phyloP scores from a whole-genome alignment of 2,113 vertebrate species.

The Pelecanoides urinatrix region DNA sequence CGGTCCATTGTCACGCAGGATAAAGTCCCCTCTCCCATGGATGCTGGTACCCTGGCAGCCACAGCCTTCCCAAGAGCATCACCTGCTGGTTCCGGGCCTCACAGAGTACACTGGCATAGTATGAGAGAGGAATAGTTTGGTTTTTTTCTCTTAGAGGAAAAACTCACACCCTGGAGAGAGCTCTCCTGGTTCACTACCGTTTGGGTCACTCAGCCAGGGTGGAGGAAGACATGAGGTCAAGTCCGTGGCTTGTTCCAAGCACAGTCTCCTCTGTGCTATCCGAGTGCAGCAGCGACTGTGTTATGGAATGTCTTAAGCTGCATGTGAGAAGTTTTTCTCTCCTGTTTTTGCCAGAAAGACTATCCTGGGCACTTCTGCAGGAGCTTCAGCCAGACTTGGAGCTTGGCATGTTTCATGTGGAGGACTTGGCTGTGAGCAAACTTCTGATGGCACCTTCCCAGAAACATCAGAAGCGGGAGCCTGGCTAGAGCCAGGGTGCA shows the following conservation, averaged over 20 bases:
- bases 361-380: not conserved
- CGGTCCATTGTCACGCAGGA: not conserved
- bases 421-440: not conserved
- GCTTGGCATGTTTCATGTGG: accelerated
- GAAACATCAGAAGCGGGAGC: not conserved
- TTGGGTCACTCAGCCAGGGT: not conserved
- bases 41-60: not conserved
- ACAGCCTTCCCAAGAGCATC: not conserved
- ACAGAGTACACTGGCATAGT: not conserved
- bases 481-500: not conserved
- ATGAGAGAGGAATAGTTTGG: not conserved
- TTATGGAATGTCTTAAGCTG: not conserved
- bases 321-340: not conserved
- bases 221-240: not conserved
- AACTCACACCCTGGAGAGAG: not conserved
- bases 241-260: not conserved
- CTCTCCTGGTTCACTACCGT: not conserved
- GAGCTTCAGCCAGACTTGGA: not conserved
- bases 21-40: not conserved
- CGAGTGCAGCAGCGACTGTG: not conserved
- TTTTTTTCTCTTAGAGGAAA: not conserved
- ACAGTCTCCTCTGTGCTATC: not conserved
- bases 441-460: not conserved
- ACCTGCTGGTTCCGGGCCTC: not conserved
- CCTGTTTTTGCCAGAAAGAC: not conserved